Percentiles rank a stretch among this genome's conserved stretches.
Evolutionary conservation across 2,888 invertebrate genomes (phyloP).

Genomic region (Microctonus hyperodae): DNA sequence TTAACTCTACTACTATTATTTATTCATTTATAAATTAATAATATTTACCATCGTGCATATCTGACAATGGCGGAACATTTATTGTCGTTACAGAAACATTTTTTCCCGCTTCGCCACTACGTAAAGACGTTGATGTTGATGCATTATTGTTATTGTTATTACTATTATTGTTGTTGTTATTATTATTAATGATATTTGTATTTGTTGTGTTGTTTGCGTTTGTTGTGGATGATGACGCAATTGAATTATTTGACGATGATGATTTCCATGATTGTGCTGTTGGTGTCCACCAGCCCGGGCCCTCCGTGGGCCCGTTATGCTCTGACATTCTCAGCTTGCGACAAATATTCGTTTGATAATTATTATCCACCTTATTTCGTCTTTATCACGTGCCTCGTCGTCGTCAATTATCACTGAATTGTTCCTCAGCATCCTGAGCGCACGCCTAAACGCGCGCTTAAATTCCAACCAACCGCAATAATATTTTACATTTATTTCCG

Average conservation of each 20-base stretch:
- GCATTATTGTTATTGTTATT: conserved; percentile 23
- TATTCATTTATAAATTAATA: not conserved
- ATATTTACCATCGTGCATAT: conserved; percentile 66
- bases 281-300: conserved; percentile 58
- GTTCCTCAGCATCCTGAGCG: conserved; percentile 58
- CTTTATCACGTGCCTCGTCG: conserved; percentile 43
- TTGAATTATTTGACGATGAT: conserved; percentile 33
- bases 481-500: not conserved
- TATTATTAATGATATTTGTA: conserved; percentile 5
- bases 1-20: no score
- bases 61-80: conserved; percentile 72
- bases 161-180: not conserved
- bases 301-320: conserved; percentile 60
- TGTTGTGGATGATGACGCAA: conserved; percentile 31
- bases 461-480: not conserved
- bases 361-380: conserved; percentile 37
- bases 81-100: conserved; percentile 85
- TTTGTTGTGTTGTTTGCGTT: conserved; percentile 1
- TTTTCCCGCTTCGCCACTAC: conserved; percentile 58
- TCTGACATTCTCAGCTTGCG: conserved; percentile 62
- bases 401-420: conserved; percentile 36
- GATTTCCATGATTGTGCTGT: conserved; percentile 56
- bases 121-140: conserved; percentile 46
- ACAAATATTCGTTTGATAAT: conserved; percentile 30
- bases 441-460: conserved; percentile 26